These are phyloP conservation scores for Drosophila mauritiana DNA, from an alignment of 1,140 invertebrate species.

Conservation along the genomic window DNA sequence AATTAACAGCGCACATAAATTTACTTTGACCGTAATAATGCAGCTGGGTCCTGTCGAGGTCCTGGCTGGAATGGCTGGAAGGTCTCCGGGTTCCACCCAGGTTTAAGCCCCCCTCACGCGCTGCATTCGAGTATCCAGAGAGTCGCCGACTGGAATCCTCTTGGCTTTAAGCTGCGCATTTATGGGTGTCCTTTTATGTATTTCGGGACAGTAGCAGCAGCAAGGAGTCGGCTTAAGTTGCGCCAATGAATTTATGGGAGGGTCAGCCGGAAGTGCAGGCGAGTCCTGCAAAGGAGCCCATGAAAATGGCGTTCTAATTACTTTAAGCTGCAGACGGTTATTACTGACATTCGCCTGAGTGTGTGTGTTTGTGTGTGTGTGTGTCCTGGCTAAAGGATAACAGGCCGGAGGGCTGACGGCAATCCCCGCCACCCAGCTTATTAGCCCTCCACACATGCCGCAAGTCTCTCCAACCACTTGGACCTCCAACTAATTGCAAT, in stretches of 20 bases:
- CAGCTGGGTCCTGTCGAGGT: constrained; percentile 66
- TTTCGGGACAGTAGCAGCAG: constrained; percentile 37
- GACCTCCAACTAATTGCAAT: constrained; percentile 76
- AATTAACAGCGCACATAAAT: constrained; percentile 80
- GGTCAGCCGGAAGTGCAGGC: constrained; percentile 5
- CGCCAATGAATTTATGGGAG: constrained; percentile 63
- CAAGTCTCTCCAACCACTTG: constrained; percentile 50
- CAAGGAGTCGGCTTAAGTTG: constrained; percentile 66
- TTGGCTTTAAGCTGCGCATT: constrained; percentile 75
- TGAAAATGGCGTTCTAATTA: constrained; percentile 78
- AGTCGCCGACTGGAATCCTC: constrained; percentile 37
- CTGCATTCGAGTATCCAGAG: constrained; percentile 38
- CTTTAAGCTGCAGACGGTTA: constrained; percentile 74
- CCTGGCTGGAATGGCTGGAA: constrained; percentile 22
- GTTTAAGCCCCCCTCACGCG: background rate
- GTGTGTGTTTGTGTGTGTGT: constrained; percentile 14
- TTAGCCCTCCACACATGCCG: constrained; percentile 63
- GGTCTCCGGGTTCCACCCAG: constrained; percentile 1
- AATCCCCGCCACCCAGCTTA: constrained; percentile 40
- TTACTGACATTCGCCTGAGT: constrained; percentile 48
- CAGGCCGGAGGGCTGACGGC: constrained; percentile 9
- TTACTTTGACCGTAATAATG: constrained; percentile 78
- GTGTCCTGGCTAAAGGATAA: constrained; percentile 43
- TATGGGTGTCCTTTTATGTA: constrained; percentile 47
- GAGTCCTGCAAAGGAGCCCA: constrained; percentile 26